phyloP scores from a whole-genome alignment of 2,888 invertebrate species.

The Cephalotes varians region DNA sequence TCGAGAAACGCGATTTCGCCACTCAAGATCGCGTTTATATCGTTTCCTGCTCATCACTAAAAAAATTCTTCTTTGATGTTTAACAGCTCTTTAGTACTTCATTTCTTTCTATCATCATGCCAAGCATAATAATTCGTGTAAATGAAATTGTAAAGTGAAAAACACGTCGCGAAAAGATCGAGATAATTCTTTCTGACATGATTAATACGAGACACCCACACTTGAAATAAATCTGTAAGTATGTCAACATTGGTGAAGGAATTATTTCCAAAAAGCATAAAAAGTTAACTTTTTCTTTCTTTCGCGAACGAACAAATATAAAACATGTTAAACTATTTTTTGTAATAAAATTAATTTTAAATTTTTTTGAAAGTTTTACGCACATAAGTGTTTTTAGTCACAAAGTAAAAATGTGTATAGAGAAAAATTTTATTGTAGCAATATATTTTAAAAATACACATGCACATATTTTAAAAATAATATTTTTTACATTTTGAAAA shows the following conservation, averaged over 20 bases:
- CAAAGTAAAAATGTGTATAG: neutral
- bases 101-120: neutral
- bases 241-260: neutral
- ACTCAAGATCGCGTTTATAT: neutral
- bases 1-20: too few species aligned
- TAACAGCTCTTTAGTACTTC: neutral
- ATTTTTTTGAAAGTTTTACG: neutral
- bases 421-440: neutral
- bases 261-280: neutral
- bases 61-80: slow-evolving; percentile 20
- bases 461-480: too few species aligned
- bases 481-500: slow-evolving; percentile 5
- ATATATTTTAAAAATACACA: too few species aligned
- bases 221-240: neutral
- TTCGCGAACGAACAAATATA: neutral
- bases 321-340: neutral
- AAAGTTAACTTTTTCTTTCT: neutral
- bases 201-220: slow-evolving; percentile 1
- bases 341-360: neutral
- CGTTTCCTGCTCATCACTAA: neutral
- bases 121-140: slow-evolving; percentile 21
- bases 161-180: slow-evolving; percentile 1
- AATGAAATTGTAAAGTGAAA: slow-evolving; percentile 16
- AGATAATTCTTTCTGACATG: neutral
- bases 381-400: neutral